phyloP scores from a whole-genome alignment of 2,888 invertebrate species.

The Amorpha juglandis region DNA sequence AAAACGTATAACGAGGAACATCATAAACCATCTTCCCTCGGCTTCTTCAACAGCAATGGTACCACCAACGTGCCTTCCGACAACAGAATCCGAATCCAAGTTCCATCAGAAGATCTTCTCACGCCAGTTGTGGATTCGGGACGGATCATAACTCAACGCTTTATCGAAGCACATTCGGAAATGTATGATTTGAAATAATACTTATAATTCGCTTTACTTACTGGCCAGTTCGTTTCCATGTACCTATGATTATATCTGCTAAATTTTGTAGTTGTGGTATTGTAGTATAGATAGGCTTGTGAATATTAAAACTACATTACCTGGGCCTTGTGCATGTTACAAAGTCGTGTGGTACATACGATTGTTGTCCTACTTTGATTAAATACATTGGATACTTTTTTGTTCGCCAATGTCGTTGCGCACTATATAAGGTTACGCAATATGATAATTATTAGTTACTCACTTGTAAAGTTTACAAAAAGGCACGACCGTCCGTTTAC shows the following conservation, averaged over 20 bases:
- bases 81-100: slow-evolving; percentile 89
- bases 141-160: slow-evolving; percentile 72
- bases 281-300: neutral
- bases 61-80: slow-evolving; percentile 83
- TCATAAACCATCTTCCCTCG: slow-evolving; percentile 72
- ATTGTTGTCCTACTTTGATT: neutral
- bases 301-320: neutral
- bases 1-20: slow-evolving; percentile 66
- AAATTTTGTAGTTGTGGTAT: slow-evolving; percentile 4
- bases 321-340: neutral
- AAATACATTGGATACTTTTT: neutral
- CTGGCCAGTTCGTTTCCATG: slow-evolving; percentile 14
- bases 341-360: neutral
- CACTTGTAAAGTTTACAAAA: neutral
- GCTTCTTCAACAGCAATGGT: slow-evolving; percentile 82
- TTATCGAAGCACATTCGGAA: slow-evolving; percentile 71
- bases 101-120: slow-evolving; percentile 87
- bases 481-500: neutral
- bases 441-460: neutral
- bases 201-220: neutral
- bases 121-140: slow-evolving; percentile 86
- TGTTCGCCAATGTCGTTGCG: neutral
- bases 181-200: slow-evolving; percentile 70
- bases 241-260: neutral
- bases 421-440: neutral